A percentile compares a stretch with the other conserved stretches of the same genome.
Conservation (phyloP, 2,797 vertebrate species). For the Varecia variegata region DNA sequence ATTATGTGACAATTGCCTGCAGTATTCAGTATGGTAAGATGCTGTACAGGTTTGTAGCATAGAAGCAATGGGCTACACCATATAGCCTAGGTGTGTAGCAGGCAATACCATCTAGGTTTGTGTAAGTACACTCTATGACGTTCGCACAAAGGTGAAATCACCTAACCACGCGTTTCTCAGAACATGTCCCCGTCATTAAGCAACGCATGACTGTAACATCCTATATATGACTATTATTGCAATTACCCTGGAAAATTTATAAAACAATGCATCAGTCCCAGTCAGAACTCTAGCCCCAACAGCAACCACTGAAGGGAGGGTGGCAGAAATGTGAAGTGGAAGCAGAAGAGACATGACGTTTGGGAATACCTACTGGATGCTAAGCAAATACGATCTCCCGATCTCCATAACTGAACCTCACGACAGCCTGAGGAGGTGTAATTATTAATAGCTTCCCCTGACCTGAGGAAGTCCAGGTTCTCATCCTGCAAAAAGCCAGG, state of each 20-base stretch:
- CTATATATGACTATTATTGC: not conserved
- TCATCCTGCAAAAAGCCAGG: not conserved
- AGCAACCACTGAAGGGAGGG: not conserved
- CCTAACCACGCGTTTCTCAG: not conserved
- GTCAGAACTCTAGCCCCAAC: not conserved
- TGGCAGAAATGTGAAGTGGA: not conserved
- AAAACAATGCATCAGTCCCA: not conserved
- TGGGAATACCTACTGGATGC: not conserved
- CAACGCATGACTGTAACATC: not conserved
- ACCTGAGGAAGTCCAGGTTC: not conserved
- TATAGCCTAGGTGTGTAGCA: not conserved
- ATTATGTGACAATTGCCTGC: not conserved
- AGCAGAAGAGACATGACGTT: not conserved
- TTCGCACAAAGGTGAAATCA: not conserved
- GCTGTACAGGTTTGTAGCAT: not conserved
- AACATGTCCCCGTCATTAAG: not conserved
- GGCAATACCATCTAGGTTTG: not conserved
- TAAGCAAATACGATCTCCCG: not conserved
- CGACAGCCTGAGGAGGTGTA: rapidly evolving
- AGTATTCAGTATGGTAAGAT: not conserved
- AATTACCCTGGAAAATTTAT: not conserved
- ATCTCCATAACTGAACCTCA: not conserved
- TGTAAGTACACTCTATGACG: not conserved
- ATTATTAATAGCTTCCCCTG: not conserved
- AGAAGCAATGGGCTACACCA: not conserved